Evolutionary conservation across 2,797 vertebrate genomes (phyloP), one percentile per base, ranked within the genome.

Genomic region (Yasuhikotakia modesta): DNA sequence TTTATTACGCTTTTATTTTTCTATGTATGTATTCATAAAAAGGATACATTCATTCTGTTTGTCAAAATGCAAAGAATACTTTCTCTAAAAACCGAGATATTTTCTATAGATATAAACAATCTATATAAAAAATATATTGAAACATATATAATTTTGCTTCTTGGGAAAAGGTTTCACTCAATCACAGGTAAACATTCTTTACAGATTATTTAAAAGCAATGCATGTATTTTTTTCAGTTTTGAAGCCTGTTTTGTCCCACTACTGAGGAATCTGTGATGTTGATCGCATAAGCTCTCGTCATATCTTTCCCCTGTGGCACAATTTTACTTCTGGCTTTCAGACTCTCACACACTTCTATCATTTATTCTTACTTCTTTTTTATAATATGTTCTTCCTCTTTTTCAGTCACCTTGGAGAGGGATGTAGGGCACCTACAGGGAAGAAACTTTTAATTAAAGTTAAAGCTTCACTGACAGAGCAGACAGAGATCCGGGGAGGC

Each of bases 401-500:
- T 83, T 73, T 76, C 61, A 70, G 72, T 88, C 89, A 90, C 89
- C 89, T 88, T 82, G 68, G 73, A 83, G 85, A 79, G 35, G 69
- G 58, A 74, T 70, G 79, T 53, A 81, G 88, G 90, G 91, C 91
- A 92, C 87, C 87, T 88, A 86, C 82, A 86, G 88, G 69, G 79
- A 82, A 84, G 78, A 90, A 92, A 90, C 86, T 91, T 94, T 93
- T 92, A 92, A 93, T 93, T 92, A 92, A 92, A 92, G 83, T 89
- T 93, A 91, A 88, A 93, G 88, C 90, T 86, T 86, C 74, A 86
- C 74, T 74, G 48, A 71, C 74, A 67, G 85, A 85, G 78, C 79
- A 66, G 85, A 82, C 86, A 79, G 79, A 74, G 84, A 82, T 85
- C 83, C 71, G 81, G 78, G 66, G 72, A 39, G 70, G 55, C 58